phyloP scores from a whole-genome alignment of 2,797 vertebrate genomes.

The Mergus octosetaceus region DNA sequence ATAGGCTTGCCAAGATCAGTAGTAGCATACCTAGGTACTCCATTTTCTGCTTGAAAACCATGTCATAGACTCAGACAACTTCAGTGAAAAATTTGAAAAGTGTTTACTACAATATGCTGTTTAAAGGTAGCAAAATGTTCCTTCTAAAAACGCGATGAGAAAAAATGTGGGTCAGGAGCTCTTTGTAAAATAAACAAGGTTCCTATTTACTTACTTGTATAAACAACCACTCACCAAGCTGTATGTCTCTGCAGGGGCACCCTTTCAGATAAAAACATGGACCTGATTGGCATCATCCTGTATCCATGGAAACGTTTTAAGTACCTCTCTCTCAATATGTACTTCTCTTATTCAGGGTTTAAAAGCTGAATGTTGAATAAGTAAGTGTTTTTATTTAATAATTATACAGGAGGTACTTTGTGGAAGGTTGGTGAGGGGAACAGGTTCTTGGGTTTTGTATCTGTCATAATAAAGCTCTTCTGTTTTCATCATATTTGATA shows the following conservation, averaged over 20 bases:
- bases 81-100: conserved; percentile 25
- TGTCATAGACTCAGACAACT: conserved; percentile 22
- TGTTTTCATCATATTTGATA: conserved; percentile 71
- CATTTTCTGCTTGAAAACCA: conserved; percentile 49
- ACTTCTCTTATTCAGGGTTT: conserved; percentile 79
- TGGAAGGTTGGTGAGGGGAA: conserved; percentile 76
- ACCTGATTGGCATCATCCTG: conserved; percentile 84
- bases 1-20: background rate
- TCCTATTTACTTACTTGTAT: conserved; percentile 81
- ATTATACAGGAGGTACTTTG: conserved; percentile 81
- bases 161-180: conserved; percentile 75
- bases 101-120: conserved; percentile 24
- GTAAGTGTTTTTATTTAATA: conserved; percentile 88
- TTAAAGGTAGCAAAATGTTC: conserved; percentile 51
- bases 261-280: conserved; percentile 80
- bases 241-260: conserved; percentile 84
- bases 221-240: conserved; percentile 80
- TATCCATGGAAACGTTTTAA: conserved; percentile 93
- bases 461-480: conserved; percentile 73
- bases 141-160: conserved; percentile 25
- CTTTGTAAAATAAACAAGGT: conserved; percentile 82
- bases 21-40: background rate
- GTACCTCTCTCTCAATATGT: conserved; percentile 83
- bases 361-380: conserved; percentile 81
- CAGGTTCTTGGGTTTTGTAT: conserved; percentile 68